Evolutionary conservation across 2,113 vertebrate species (phyloP), one percentile per base, ranked within the genome.

Genomic region (Callopanchax toddi): DNA sequence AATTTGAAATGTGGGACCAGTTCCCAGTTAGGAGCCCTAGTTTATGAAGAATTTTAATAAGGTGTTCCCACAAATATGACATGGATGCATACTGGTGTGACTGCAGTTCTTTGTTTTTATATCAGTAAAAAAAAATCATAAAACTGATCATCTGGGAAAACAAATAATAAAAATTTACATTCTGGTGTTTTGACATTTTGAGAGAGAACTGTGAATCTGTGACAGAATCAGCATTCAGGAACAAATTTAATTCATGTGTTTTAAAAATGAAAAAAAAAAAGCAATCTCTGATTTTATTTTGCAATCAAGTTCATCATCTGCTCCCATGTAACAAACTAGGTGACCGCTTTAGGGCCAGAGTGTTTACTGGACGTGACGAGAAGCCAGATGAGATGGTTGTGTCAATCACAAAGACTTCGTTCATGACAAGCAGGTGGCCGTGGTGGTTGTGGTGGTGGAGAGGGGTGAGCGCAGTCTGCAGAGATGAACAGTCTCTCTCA

Each of bases 401-500:
- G 85, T 85, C 80, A 86, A 81, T 88, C 87, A 91, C 89, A 91
- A 90, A 88, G 89, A 67, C 78, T 68, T 68, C 70, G 75, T 91
- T 90, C 89, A 88, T 87, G 78, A 75, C 58, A 78, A 83, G 81
- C 89, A 89, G 89, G 89, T 88, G 89, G 82, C 84, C 72, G 60
- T 53, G 78, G 56, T 37, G 57, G 68, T 16, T 68, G 39, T 21
- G 72, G 53, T 17, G 57, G 55, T 5, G 54, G 50, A 12, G 72
- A 67, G 57, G 67, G 67, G 74, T 26, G 78, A 63, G 70, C 13
- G 37, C 76, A 62, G 71, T 67, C 72, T 79, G 58, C 55, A 48
- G 79, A 3, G 29, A 32, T 76, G 61, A 84, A 89, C 79, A 84
- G 83, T 78, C 81, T 75, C 81, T 70, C 76, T 87, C 79, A 85